These are phyloP conservation scores for Puntigrus tetrazona DNA, from an alignment of 2,113 vertebrate species.

Conservation along the genomic window DNA sequence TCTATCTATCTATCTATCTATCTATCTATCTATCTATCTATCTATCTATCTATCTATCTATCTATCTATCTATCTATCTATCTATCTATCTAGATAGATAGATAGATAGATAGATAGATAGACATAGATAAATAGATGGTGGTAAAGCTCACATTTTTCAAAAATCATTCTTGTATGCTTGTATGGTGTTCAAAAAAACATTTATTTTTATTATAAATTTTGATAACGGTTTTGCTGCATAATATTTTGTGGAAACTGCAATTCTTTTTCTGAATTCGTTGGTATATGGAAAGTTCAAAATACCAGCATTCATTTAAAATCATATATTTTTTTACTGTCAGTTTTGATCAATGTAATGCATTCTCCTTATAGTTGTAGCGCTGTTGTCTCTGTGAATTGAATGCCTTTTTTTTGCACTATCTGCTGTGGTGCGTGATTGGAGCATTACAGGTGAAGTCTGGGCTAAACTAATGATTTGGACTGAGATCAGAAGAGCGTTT, in stretches of 20 bases:
- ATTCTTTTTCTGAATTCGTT: neutral
- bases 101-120: too few relatives aligned
- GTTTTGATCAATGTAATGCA: neutral
- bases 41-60: too few relatives aligned
- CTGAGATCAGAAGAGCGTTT: constrained; percentile 37
- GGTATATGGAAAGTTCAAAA: neutral
- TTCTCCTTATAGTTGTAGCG: neutral
- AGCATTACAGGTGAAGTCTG: neutral
- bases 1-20: too few relatives aligned
- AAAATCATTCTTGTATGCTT: too few relatives aligned
- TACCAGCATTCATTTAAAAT: neutral
- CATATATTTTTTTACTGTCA: neutral
- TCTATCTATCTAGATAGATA: too few relatives aligned
- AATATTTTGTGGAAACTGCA: neutral
- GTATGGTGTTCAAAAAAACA: too few relatives aligned
- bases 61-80: too few relatives aligned
- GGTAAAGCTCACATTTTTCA: too few relatives aligned
- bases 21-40: too few relatives aligned
- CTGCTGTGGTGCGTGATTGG: neutral
- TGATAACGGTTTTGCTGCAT: too few relatives aligned
- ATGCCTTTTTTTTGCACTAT: neutral
- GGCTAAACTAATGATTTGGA: constrained; percentile 13
- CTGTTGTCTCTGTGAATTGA: neutral
- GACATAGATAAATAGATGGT: too few relatives aligned
- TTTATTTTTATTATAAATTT: too few relatives aligned